A percentile compares a stretch with the other conserved stretches of the same genome.
Evolutionary conservation across 2,888 invertebrate species (phyloP).

Genomic region (Aphelenchoides bicaudatus): DNA sequence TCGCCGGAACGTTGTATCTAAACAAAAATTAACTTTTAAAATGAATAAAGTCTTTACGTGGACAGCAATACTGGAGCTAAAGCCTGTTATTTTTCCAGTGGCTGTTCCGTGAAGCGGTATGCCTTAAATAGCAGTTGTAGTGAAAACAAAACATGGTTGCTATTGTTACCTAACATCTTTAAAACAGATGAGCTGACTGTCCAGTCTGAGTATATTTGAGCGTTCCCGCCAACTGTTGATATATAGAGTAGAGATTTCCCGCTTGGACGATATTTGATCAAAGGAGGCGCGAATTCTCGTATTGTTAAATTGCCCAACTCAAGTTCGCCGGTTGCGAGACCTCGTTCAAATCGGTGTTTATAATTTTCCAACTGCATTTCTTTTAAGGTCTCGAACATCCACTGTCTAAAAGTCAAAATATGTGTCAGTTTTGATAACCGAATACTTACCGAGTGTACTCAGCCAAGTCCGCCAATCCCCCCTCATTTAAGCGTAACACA

Average conservation of each 20-base stretch:
- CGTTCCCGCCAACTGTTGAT: conserved; percentile 48
- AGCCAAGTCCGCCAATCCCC: conserved; percentile 49
- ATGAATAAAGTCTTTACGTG: conserved; percentile 31
- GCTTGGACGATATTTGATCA: conserved; percentile 49
- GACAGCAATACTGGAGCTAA: conserved; percentile 52
- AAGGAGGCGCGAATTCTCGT: conserved; percentile 42
- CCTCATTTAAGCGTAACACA: conserved; percentile 49
- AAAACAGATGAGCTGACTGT: conserved; percentile 2
- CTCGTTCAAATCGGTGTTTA: conserved; percentile 36
- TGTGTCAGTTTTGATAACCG: no score
- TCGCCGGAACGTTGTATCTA: conserved; percentile 36
- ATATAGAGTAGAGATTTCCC: conserved; percentile 52
- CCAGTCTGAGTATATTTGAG: conserved; percentile 15
- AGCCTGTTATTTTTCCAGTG: conserved; percentile 48
- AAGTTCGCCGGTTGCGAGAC: conserved; percentile 50
- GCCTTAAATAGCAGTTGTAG: no score
- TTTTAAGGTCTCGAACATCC: conserved; percentile 49
- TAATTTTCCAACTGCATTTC: conserved; percentile 47
- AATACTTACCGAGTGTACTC: conserved; percentile 53
- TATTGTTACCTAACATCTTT: no score
- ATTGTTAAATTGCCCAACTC: conserved; percentile 44
- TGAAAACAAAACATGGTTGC: conserved; percentile 33
- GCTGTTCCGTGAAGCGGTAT: conserved; percentile 50
- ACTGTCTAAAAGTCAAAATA: no score
- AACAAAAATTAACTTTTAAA: conserved; percentile 7